Percentiles rank a stretch among this genome's conserved stretches.
Conservation (phyloP, 2,113 vertebrate species). For the Nycticebus coucang region DNA sequence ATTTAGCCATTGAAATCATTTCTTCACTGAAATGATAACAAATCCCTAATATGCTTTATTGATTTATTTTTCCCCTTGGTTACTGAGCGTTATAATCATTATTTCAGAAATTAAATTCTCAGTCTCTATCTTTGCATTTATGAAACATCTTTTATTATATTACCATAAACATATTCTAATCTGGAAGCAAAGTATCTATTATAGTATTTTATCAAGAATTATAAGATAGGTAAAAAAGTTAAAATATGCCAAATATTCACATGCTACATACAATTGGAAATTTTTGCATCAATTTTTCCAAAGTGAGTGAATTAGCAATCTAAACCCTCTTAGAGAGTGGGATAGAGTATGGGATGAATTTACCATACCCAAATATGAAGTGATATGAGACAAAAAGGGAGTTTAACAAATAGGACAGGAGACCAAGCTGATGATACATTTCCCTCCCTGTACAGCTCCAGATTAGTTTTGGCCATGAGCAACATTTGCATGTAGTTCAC, state of each 20-base stretch:
- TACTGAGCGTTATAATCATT: slow-evolving; percentile 14
- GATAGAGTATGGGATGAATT: background rate
- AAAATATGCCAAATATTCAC: background rate
- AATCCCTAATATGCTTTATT: slow-evolving; percentile 43
- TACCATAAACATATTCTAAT: background rate
- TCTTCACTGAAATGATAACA: slow-evolving; percentile 53
- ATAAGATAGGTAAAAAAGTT: background rate
- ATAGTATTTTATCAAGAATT: background rate
- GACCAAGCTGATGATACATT: background rate
- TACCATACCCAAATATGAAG: background rate
- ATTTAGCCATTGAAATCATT: background rate
- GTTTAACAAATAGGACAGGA: background rate
- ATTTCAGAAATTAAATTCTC: slow-evolving; percentile 44
- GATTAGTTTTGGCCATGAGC: background rate
- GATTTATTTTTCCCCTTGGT: slow-evolving; percentile 16
- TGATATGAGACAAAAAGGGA: background rate
- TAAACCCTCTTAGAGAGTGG: background rate
- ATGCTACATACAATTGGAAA: background rate
- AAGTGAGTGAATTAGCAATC: background rate
- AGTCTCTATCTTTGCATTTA: background rate
- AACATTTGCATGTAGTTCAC: background rate
- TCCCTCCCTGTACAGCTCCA: background rate
- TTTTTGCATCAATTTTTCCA: background rate
- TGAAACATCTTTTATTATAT: background rate
- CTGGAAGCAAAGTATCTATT: background rate